Conservation (phyloP, 2,113 vertebrate genomes). For the Setophaga coronata region DNA sequence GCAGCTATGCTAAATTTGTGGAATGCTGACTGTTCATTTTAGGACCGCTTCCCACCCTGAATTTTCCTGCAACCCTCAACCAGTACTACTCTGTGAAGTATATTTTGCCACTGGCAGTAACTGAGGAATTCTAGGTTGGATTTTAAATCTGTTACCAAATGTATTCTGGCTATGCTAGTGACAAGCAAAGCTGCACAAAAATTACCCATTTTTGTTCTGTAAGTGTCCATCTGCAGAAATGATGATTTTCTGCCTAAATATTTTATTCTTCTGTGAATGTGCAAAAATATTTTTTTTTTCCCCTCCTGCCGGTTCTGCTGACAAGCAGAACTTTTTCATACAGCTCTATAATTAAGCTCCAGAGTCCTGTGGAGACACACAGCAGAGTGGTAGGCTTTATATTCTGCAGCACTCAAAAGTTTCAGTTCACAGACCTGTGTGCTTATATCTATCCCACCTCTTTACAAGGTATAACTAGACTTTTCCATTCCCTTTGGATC, state of each 20-base stretch:
- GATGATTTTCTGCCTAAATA: slow-evolving; percentile 57
- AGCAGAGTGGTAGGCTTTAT: slow-evolving; percentile 18
- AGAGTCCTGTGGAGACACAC: slow-evolving; percentile 45
- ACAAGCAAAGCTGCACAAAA: slow-evolving; percentile 31
- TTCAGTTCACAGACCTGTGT: not conserved
- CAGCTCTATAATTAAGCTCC: slow-evolving; percentile 64
- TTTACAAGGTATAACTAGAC: not conserved
- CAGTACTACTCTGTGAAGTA: not conserved
- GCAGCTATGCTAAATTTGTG: not conserved
- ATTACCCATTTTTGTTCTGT: slow-evolving; percentile 45
- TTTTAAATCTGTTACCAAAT: not conserved
- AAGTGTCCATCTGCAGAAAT: slow-evolving; percentile 66
- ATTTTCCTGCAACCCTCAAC: not conserved
- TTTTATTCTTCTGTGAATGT: slow-evolving; percentile 60
- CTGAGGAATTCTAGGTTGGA: not conserved
- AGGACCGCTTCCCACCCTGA: not conserved
- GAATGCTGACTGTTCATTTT: not conserved
- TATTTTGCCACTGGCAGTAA: not conserved
- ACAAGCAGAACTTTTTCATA: slow-evolving; percentile 55
- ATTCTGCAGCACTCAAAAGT: not conserved
- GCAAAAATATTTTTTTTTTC: slow-evolving; percentile 28
- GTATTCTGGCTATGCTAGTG: not conserved
- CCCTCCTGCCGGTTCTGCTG: slow-evolving; percentile 36
- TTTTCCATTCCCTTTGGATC: not conserved
- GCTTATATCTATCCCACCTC: not conserved